Evolutionary conservation across 92 coral and sea anemone genomes (phyloP), one percentile per base, ranked within the genome.

Genomic region (Porites evermanni): DNA sequence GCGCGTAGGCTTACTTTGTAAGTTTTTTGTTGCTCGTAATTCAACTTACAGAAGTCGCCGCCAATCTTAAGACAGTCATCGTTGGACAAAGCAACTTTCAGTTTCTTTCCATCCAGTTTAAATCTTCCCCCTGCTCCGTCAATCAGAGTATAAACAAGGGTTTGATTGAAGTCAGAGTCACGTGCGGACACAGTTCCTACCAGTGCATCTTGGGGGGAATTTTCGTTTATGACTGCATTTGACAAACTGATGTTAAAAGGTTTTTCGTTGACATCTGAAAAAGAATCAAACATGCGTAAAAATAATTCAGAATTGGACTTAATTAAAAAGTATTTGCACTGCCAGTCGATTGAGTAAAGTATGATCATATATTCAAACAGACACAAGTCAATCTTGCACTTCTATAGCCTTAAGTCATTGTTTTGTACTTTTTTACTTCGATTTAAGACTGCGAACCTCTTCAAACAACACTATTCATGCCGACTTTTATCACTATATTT

Each of bases 261-360:
- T 13, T 81, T 84, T 75, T 96, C 99, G 88, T 96, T 96, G 74
- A 95, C 89, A 74, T 96, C 99, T 96, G 84, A n/a, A 70, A 67
- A 9, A 18, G 18, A 51, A 67, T 6, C 18, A 17, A 10, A 65
- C 23, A 29, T 2, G 50, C 47, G 47, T 38, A 38, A 14, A 61
- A 51, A 52, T 54, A 54, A 10, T 54, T 54, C 60, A 54, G 60
- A 54, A 54, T 54, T 54, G 12, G 47, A 38, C 6, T 38, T 38
- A 3, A 38, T 38, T 38, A 38, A 54, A 8, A 54, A 54, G 12
- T 54, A 54, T 10, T 54, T 54, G 60, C 7, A 54, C 2, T 11
- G 7, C 14, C 14, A 10, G 6, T 54, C 60, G 7, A 54, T 8
- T 1, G 60, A 54, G 14, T 13, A 13, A 54, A 54, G 60, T 9